Conservation (phyloP, 2,797 vertebrate genomes). For the Lacerta viridis region DNA sequence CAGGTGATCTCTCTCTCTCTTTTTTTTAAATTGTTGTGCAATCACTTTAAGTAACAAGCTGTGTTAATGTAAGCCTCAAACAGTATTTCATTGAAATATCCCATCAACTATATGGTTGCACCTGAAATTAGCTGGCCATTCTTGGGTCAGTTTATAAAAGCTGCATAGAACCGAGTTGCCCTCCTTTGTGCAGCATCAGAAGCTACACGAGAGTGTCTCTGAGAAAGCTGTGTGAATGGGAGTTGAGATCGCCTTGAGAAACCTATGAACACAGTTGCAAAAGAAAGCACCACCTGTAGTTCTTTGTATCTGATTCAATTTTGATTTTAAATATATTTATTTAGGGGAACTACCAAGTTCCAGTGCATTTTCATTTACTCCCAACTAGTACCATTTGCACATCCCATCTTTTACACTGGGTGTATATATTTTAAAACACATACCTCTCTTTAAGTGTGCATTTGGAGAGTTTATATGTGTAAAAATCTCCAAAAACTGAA, state of each 20-base stretch:
- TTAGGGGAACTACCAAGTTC: neutral
- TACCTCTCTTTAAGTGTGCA: neutral
- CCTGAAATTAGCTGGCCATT: neutral
- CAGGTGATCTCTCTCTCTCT: neutral
- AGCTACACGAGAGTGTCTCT: neutral
- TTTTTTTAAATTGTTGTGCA: neutral
- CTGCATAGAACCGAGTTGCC: neutral
- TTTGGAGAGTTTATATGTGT: neutral
- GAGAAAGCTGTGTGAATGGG: neutral
- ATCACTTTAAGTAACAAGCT: neutral
- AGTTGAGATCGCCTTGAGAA: neutral
- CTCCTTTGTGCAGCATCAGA: neutral
- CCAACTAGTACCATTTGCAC: neutral
- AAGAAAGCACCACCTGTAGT: neutral
- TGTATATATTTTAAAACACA: neutral
- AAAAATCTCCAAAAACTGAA: slow-evolving; percentile 25
- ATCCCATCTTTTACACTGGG: neutral
- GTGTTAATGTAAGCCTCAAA: neutral
- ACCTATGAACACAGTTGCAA: neutral
- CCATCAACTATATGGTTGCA: neutral
- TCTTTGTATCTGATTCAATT: neutral
- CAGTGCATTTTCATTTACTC: neutral
- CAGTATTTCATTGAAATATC: neutral
- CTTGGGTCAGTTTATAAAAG: neutral
- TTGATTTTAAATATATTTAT: neutral